Evolutionary conservation across 2,888 invertebrate species (phyloP), one percentile per base, ranked within the genome.

Genomic region (Trissonchulus latispiculum): DNA sequence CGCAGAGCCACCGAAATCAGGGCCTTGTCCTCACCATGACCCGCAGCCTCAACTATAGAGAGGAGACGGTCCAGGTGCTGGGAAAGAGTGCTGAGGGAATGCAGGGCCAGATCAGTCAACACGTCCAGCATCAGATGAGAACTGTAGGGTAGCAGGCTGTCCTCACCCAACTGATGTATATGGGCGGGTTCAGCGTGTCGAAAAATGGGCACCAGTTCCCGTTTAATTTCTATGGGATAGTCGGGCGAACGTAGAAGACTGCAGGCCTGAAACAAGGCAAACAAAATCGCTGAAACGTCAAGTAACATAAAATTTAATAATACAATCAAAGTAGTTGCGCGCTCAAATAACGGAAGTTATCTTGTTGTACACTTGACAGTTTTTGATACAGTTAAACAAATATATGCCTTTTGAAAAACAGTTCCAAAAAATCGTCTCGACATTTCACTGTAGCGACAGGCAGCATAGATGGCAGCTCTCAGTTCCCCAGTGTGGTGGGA

Each of bases 401-500:
- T n/a, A n/a, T n/a, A n/a, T 23, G 36, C 69, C 36, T 68, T 68
- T 68, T 68, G 36, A 33, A 68, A 68, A n/a, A 68, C 35, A n/a
- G 69, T 36, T 35, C 36, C 32, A 8, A 68, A 33, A 68, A 68
- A 68, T 33, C 36, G n/a, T n/a, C 36, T 68, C 32, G 69, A 68
- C 8, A 32, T 15, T 33, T 23, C 2, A 8, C 36, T 36, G n/a
- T 68, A 68, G 8, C 23, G 8, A 23, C 48, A 90, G 67, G 95
- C 93, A 36, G 95, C 95, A 87, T 91, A 92, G 77, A 96, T 93
- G 18, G 96, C 95, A 67, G 95, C 95, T 83, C 94, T 91, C 36
- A 96, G 93, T 85, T 97, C 97, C 0, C 94, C 93, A 77, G 91
- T 90, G 83, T 97, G 94, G 84, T 93, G 92, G 64, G 96, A 95